Conservation (phyloP, 2,888 invertebrate genomes). For the Philaethria dido region DNA sequence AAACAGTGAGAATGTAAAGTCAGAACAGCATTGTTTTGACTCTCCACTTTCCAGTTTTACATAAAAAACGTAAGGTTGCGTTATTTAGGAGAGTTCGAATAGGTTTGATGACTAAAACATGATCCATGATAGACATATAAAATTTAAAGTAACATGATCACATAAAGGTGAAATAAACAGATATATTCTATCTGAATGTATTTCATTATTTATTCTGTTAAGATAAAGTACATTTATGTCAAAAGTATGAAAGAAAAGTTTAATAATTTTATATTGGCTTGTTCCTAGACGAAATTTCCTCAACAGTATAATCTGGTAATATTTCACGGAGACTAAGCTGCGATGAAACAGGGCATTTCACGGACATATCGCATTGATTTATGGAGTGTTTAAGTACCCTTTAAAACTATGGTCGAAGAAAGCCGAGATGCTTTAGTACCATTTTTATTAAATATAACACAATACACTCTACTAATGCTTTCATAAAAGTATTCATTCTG, state of each 20-base stretch:
- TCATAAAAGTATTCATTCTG: not conserved
- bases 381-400: constrained; percentile 76
- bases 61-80: too few species aligned
- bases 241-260: not conserved
- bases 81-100: too few species aligned
- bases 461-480: not conserved
- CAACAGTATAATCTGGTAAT: constrained; percentile 71
- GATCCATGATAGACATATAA: too few species aligned
- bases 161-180: not conserved
- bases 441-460: constrained; percentile 32
- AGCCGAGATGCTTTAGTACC: constrained; percentile 54
- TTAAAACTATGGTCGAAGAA: constrained; percentile 71
- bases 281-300: constrained; percentile 53
- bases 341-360: constrained; percentile 75
- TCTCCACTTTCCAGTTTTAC: too few species aligned
- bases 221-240: not conserved
- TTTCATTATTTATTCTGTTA: not conserved
- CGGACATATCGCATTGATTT: constrained; percentile 79
- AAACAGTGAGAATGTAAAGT: too few species aligned
- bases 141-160: too few species aligned
- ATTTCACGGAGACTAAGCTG: constrained; percentile 70
- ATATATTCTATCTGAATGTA: not conserved
- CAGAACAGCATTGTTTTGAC: too few species aligned
- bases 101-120: too few species aligned
- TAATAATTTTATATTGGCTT: constrained; percentile 44